Percentiles rank a stretch among this genome's conserved stretches.
Evolutionary conservation across 2,888 invertebrate genomes (phyloP).

Genomic region (Eucriotettix oculatus): DNA sequence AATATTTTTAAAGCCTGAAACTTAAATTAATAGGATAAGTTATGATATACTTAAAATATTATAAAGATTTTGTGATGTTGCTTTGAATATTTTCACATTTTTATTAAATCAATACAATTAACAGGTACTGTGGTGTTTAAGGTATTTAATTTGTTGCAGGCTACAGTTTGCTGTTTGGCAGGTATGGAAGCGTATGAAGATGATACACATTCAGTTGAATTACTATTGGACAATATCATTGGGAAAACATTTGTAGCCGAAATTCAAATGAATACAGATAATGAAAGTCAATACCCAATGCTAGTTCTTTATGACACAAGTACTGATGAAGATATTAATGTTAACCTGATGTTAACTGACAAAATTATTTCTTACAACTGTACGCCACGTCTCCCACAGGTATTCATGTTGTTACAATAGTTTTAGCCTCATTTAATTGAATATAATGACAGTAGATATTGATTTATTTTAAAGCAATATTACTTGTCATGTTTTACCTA

Average conservation of each 20-base stretch:
- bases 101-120: too few relatives aligned
- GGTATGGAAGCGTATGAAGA: conserved; percentile 48
- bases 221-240: conserved; percentile 28
- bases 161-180: conserved; percentile 41
- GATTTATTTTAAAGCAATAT: too few relatives aligned
- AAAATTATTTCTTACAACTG: conserved; percentile 30
- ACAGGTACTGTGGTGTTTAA: too few relatives aligned
- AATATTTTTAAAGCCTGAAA: too few relatives aligned
- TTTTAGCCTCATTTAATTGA: background rate
- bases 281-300: conserved; percentile 29
- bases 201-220: conserved; percentile 23
- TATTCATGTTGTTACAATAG: background rate
- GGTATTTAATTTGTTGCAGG: conserved; percentile 25
- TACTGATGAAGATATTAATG: conserved; percentile 42
- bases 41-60: too few relatives aligned
- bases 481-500: background rate
- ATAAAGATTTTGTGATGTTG: too few relatives aligned
- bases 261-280: conserved; percentile 22
- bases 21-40: too few relatives aligned
- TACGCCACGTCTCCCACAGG: conserved; percentile 20
- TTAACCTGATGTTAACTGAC: conserved; percentile 41
- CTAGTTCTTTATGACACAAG: conserved; percentile 48
- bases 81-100: too few relatives aligned
- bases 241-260: conserved; percentile 40
- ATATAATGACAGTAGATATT: background rate